Conservation (phyloP, 2,113 vertebrate genomes). For the Lepisosteus osseus region DNA sequence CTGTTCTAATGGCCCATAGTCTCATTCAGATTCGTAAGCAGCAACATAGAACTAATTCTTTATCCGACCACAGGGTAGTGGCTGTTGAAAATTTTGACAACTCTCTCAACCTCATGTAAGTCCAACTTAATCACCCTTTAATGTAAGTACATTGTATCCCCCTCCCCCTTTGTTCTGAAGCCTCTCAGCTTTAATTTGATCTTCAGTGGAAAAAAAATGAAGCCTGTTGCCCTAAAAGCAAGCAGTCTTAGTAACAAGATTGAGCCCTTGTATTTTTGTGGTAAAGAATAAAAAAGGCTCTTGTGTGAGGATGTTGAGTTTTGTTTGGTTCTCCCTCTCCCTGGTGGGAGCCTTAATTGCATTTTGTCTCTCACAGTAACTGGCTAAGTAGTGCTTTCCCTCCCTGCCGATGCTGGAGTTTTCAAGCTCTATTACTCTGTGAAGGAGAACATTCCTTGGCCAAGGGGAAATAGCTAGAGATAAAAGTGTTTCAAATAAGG, state of each 20-base stretch:
- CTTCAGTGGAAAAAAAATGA: slow-evolving; percentile 78
- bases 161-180: slow-evolving; percentile 72
- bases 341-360: slow-evolving; percentile 86
- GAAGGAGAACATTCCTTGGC: slow-evolving; percentile 68
- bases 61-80: slow-evolving; percentile 56
- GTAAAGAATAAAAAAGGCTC: slow-evolving; percentile 63
- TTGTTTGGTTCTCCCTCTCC: slow-evolving; percentile 72
- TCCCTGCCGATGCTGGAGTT: slow-evolving; percentile 77
- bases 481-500: slow-evolving; percentile 54
- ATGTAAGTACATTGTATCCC: slow-evolving; percentile 66
- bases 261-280: slow-evolving; percentile 67
- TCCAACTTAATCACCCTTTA: slow-evolving; percentile 73
- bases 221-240: slow-evolving; percentile 78
- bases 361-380: slow-evolving; percentile 79
- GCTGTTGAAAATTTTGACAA: slow-evolving; percentile 67
- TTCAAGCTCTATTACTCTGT: slow-evolving; percentile 78
- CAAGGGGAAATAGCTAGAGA: slow-evolving; percentile 65
- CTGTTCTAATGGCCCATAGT: too few species aligned
- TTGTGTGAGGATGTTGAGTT: slow-evolving; percentile 74
- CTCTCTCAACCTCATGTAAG: slow-evolving; percentile 68
- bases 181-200: slow-evolving; percentile 78
- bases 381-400: slow-evolving; percentile 69
- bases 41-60: neutral
- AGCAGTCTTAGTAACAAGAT: slow-evolving; percentile 73
- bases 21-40: neutral